Evolutionary conservation across 2,797 vertebrate species (phyloP).

Genomic region (Phylloscopus collybita): DNA sequence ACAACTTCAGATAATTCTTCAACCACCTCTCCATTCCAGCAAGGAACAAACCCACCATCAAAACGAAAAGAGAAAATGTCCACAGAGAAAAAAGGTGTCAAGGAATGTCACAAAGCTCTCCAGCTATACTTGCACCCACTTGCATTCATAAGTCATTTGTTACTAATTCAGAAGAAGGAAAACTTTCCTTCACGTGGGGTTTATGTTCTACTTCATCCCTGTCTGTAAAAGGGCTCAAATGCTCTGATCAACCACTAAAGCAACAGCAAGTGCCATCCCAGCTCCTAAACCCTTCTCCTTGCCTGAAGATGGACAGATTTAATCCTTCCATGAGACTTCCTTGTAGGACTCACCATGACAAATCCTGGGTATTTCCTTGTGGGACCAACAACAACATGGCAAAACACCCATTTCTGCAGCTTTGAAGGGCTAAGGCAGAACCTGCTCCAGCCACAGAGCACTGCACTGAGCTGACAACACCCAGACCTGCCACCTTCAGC

Average conservation of each 20-base stretch:
- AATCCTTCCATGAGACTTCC: not conserved
- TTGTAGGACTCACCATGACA: not conserved
- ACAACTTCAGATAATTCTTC: not conserved
- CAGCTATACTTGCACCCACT: not conserved
- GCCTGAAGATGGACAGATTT: not conserved
- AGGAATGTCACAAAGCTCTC: not conserved
- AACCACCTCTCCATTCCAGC: not conserved
- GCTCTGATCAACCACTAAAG: not conserved
- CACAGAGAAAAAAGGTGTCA: not conserved
- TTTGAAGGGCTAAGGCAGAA: not conserved
- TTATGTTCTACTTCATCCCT: not conserved
- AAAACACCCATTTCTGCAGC: not conserved
- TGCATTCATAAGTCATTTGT: not conserved
- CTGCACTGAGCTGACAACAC: not conserved
- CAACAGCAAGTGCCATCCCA: not conserved
- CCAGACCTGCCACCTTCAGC: not conserved
- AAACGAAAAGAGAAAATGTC: not conserved
- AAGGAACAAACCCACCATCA: fast-evolving
- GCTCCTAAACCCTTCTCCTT: not conserved
- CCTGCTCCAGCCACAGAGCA: not conserved
- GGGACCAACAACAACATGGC: not conserved
- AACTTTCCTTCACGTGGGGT: fast-evolving
- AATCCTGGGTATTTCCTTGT: not conserved
- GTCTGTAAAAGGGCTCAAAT: not conserved
- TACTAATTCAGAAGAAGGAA: not conserved